These are phyloP conservation scores for Tragelaphus buxtoni DNA, from an alignment of 2,113 vertebrate genomes.

Conservation along the genomic window DNA sequence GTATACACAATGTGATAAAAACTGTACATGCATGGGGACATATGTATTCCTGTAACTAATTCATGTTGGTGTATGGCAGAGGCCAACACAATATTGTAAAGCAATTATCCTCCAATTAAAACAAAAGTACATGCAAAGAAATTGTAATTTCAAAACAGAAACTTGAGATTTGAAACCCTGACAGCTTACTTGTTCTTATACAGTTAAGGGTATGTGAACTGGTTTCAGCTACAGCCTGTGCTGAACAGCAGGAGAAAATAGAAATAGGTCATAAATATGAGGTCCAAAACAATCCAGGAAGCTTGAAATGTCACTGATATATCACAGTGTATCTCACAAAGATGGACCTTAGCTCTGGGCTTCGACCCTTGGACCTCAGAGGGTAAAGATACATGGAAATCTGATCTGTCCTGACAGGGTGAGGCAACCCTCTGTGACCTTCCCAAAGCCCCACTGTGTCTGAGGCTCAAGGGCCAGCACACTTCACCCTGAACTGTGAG, in stretches of 20 bases:
- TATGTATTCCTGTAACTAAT: neutral
- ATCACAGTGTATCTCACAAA: conserved; percentile 22
- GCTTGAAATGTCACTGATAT: conserved; percentile 15
- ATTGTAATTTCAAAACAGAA: neutral
- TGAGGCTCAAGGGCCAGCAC: conserved; percentile 70
- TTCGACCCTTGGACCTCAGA: conserved; percentile 36
- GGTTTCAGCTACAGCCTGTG: neutral
- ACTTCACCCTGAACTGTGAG: conserved; percentile 80
- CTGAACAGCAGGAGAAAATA: conserved; percentile 4
- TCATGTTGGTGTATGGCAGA: neutral
- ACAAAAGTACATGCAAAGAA: neutral
- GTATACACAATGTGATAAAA: neutral
- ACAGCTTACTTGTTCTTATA: neutral
- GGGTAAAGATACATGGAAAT: conserved; percentile 41
- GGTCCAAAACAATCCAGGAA: neutral
- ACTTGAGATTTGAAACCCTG: neutral
- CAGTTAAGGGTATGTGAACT: neutral
- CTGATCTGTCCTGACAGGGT: conserved; percentile 63
- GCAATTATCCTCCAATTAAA: neutral
- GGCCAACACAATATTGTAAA: neutral
- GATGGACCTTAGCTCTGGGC: neutral
- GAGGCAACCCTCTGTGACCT: conserved; percentile 70
- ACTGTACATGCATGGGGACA: neutral
- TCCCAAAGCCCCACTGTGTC: conserved; percentile 71
- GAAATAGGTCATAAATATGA: neutral